Evolutionary conservation across 2,797 vertebrate species (phyloP).

Genomic region (Gymnothorax reevesii): DNA sequence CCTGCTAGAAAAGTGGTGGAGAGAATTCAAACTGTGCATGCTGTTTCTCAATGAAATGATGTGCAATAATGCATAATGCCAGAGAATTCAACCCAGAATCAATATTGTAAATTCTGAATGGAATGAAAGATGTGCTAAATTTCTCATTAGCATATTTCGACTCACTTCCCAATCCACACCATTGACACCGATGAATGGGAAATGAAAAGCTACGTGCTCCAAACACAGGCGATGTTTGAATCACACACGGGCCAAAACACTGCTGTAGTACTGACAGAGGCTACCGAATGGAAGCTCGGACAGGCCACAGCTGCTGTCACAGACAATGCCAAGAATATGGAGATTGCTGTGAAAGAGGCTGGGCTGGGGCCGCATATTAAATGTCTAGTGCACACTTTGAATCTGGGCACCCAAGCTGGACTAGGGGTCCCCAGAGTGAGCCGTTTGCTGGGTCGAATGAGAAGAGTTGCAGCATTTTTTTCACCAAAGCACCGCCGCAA

Average conservation of each 20-base stretch:
- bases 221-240: slow-evolving; percentile 13
- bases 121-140: too few species aligned
- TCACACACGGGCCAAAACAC: slow-evolving; percentile 30
- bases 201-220: slow-evolving; percentile 32
- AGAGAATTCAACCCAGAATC: too few species aligned
- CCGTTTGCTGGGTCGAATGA: slow-evolving; percentile 25
- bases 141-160: too few species aligned
- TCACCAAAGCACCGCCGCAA: slow-evolving; percentile 23
- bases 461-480: slow-evolving; percentile 23
- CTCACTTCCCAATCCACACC: slow-evolving; percentile 29
- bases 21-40: too few species aligned
- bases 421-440: slow-evolving; percentile 10
- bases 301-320: slow-evolving; percentile 28
- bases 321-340: slow-evolving; percentile 30
- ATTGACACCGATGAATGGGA: slow-evolving; percentile 33
- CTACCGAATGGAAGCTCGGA: slow-evolving; percentile 29
- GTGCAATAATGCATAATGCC: too few species aligned
- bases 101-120: too few species aligned
- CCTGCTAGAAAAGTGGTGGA: too few species aligned
- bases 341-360: slow-evolving; percentile 26
- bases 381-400: slow-evolving; percentile 35
- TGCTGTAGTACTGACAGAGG: slow-evolving; percentile 27
- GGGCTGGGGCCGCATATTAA: slow-evolving; percentile 26
- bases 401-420: slow-evolving; percentile 25
- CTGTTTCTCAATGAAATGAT: too few species aligned